Evolutionary conservation across 1,140 invertebrate species (phyloP).

Genomic region (Harpegnathos saltator): DNA sequence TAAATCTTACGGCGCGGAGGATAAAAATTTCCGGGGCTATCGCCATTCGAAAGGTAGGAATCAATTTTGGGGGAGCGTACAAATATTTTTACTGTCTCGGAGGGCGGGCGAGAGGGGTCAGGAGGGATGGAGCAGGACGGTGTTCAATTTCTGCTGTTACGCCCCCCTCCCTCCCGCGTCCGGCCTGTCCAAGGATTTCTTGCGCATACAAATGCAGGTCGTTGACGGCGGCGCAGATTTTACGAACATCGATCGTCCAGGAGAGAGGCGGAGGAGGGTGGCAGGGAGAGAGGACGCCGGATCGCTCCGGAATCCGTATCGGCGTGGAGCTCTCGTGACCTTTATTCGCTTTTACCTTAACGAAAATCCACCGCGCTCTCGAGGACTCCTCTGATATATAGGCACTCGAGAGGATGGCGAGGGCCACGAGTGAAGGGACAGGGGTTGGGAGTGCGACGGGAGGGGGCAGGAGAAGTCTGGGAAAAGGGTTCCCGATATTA

Average conservation of each 20-base stretch:
- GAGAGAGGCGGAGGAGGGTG: too few relatives aligned
- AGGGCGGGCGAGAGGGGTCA: too few relatives aligned
- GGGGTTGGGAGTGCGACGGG: conserved; percentile 8
- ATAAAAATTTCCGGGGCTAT: conserved; percentile 29
- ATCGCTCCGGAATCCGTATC: conserved; percentile 39
- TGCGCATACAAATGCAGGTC: conserved; percentile 59
- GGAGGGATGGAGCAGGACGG: too few relatives aligned
- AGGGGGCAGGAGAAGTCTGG: conserved; percentile 28
- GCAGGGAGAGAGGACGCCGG: too few relatives aligned
- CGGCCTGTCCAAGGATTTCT: conserved; percentile 46
- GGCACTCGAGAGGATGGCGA: conserved; percentile 43
- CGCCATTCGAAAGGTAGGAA: conserved; percentile 30
- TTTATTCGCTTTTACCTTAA: conserved; percentile 46
- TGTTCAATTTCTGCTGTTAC: conserved; percentile 8
- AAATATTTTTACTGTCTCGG: conserved; percentile 61
- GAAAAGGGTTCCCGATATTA: conserved; percentile 67
- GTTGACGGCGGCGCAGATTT: conserved; percentile 53
- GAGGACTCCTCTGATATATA: conserved; percentile 60
- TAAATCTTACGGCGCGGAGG: conserved; percentile 28
- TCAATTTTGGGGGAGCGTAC: conserved; percentile 51
- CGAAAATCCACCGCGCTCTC: conserved; percentile 56
- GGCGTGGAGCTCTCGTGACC: conserved; percentile 62
- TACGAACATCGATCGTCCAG: conserved; percentile 57
- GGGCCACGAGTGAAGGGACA: not conserved
- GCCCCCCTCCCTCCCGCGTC: not conserved